Conservation (phyloP, 2,113 vertebrate species). For the Conger conger region DNA sequence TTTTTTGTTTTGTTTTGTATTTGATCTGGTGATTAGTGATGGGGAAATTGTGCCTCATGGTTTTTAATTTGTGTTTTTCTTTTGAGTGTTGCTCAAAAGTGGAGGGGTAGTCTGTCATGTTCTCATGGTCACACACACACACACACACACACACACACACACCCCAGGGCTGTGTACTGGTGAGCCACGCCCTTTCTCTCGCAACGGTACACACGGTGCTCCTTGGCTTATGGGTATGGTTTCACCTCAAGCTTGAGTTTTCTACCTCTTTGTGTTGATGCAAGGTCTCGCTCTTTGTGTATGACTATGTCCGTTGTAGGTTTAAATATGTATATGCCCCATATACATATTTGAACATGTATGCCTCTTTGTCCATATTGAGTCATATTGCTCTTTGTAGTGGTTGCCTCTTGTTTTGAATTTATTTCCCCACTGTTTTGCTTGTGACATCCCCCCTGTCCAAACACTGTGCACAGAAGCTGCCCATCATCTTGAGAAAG, state of each 20-base stretch:
- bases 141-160: slow-evolving; percentile 71
- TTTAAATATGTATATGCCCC: slow-evolving; percentile 70
- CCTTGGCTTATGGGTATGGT: slow-evolving; percentile 87
- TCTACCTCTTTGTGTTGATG: slow-evolving; percentile 70
- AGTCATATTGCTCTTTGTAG: slow-evolving; percentile 14
- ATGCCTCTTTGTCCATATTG: slow-evolving; percentile 3
- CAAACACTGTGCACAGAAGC: slow-evolving; percentile 23
- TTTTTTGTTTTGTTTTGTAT: slow-evolving; percentile 51
- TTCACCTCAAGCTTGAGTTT: slow-evolving; percentile 85
- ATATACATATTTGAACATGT: slow-evolving; percentile 69
- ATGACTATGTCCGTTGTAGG: slow-evolving; percentile 56
- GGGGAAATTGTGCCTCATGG: slow-evolving; percentile 83
- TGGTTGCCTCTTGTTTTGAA: slow-evolving; percentile 9
- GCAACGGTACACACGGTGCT: slow-evolving; percentile 76
- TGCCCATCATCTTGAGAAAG: slow-evolving; percentile 12
- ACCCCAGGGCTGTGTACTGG: slow-evolving; percentile 80
- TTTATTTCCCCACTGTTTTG: slow-evolving; percentile 7
- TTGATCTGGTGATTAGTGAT: slow-evolving; percentile 86
- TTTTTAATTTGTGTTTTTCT: slow-evolving; percentile 48
- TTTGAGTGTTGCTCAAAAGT: slow-evolving; percentile 57
- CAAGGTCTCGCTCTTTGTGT: slow-evolving; percentile 70
- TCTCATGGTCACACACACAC: no score
- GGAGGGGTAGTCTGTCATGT: slow-evolving; percentile 34
- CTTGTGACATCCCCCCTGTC: slow-evolving; percentile 8
- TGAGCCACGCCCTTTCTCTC: slow-evolving; percentile 74